Evolutionary conservation across 2,797 vertebrate species (phyloP), one percentile per base, ranked within the genome.

Genomic region (Phaenicophaeus curvirostris): DNA sequence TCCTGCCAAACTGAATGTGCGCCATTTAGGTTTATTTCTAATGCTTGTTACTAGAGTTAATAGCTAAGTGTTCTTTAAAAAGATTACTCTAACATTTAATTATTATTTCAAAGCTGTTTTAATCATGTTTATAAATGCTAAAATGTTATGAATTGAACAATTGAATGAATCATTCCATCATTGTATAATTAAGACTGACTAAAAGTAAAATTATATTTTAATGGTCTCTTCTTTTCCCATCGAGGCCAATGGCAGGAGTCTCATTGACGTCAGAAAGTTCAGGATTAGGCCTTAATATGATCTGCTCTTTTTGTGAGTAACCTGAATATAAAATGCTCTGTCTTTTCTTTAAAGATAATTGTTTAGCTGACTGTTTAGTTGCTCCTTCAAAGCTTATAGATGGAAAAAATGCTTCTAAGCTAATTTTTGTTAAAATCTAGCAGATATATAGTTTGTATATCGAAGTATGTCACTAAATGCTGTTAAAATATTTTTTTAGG

Each of bases 141-240:
- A 93, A 91, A 96, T 90, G 77, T 94, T 95, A 96, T 42, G 51
- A 96, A 96, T 92, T 68, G 63, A 94, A 94, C 87, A 92, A 93
- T 91, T 94, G 88, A 94, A 90, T 97, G 65, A 97, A 93, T 96
- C 96, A 96, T 97, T 91, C 88, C 68, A 81, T 90, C 72, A 87
- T 57, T 73, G 76, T 83, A 39, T 96, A 78, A 95, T 97, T 94
- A 96, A 94, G 90, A 92, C 71, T 94, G 95, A 94, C 96, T 95
- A 71, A 86, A 96, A 94, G 71, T 91, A 95, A 96, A 97, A 96
- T 96, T 91, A 81, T 67, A 67, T 95, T 96, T 94, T 96, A 97
- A 96, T 95, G 91, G 62, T 44, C 46, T 88, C 84, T 95, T 91
- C 58, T 89, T 93, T 94, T 89, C 73, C n/a, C 48, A 63, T 78